These are phyloP conservation scores for Tapera naevia DNA, from an alignment of 2,797 vertebrate genomes.

Conservation along the genomic window DNA sequence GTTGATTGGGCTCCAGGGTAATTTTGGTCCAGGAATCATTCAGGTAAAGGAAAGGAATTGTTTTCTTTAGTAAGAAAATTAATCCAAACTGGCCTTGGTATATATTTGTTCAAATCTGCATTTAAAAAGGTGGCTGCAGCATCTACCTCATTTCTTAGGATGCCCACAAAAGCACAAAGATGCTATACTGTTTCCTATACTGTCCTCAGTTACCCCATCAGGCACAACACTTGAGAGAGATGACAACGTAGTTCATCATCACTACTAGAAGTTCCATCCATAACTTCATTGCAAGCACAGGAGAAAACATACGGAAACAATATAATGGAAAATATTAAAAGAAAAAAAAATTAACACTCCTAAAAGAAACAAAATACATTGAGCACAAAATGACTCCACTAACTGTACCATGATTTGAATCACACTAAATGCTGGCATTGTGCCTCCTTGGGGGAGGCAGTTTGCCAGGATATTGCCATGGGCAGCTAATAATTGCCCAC, in stretches of 20 bases:
- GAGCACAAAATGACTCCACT: neutral
- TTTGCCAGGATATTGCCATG: conserved; percentile 41
- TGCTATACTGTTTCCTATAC: neutral
- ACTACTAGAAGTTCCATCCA: neutral
- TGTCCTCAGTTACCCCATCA: neutral
- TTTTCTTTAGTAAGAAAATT: neutral
- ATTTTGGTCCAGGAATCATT: neutral
- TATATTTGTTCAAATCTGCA: neutral
- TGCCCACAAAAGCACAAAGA: neutral
- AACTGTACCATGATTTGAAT: conserved; percentile 11
- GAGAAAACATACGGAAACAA: conserved; percentile 5
- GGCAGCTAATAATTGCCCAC: conserved; percentile 43
- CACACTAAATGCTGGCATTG: conserved; percentile 24
- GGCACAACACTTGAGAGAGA: neutral
- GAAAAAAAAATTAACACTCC: neutral
- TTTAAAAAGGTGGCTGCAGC: neutral
- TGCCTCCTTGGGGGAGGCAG: conserved; percentile 23
- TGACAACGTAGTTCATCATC: neutral
- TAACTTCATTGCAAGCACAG: neutral
- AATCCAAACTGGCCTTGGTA: neutral
- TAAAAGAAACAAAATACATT: neutral
- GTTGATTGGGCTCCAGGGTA: neutral
- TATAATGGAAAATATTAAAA: neutral
- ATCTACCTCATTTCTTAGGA: neutral
- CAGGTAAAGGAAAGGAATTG: neutral